phyloP scores from a whole-genome alignment of 2,888 invertebrate species.

The Fragum sueziense region DNA sequence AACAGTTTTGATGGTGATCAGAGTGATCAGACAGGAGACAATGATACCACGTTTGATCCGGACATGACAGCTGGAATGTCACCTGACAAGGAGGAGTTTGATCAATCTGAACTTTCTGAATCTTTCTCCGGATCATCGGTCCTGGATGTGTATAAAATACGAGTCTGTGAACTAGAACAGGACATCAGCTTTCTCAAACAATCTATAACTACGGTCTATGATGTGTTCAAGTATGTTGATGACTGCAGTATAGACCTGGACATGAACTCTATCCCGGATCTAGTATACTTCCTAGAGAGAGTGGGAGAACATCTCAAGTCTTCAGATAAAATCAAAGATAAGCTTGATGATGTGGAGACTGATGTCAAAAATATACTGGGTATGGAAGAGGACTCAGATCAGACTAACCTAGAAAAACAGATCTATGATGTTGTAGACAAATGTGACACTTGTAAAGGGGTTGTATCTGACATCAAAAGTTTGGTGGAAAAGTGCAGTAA shows the following conservation, averaged over 20 bases:
- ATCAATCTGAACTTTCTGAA: neutral
- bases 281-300: conserved; percentile 6
- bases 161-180: conserved; percentile 10
- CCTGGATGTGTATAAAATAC: neutral
- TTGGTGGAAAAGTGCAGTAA: conserved; percentile 2
- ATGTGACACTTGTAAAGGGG: conserved; percentile 16
- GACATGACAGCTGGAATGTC: neutral
- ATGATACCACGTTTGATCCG: neutral
- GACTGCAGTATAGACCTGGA: neutral
- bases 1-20: neutral
- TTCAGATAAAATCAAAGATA: neutral
- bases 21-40: neutral
- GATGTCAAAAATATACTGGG: neutral
- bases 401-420: neutral
- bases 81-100: neutral
- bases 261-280: conserved; percentile 5
- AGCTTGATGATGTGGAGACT: neutral
- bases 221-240: neutral
- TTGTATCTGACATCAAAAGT: neutral
- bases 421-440: conserved; percentile 12
- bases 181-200: conserved; percentile 13
- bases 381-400: neutral
- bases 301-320: neutral
- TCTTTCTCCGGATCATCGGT: neutral
- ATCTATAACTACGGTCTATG: conserved; percentile 11